A percentile compares a stretch with the other conserved stretches of the same genome.
These are phyloP conservation scores for Lasioglossum villosulum DNA, from an alignment of 2,888 invertebrate species.

Conservation along the genomic window DNA sequence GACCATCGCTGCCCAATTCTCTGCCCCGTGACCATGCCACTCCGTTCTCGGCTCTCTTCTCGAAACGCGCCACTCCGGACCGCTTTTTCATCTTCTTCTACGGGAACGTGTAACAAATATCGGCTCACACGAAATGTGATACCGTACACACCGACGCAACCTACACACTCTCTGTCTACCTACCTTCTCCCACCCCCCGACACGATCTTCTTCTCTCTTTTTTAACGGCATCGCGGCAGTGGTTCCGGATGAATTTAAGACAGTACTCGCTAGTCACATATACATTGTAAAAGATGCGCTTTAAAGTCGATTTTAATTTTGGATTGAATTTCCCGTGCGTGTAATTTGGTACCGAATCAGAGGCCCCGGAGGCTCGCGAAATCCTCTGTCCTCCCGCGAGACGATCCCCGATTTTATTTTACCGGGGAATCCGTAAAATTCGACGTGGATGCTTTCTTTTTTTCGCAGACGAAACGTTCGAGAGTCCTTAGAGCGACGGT, in stretches of 20 bases:
- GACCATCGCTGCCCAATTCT: not conserved
- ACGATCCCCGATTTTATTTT: constrained; percentile 10
- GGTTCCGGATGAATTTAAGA: constrained; percentile 55
- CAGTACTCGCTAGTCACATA: constrained; percentile 48
- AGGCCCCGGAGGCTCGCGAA: not conserved
- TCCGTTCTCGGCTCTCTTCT: constrained; percentile 54
- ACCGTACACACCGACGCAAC: constrained; percentile 63
- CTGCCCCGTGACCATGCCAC: constrained; percentile 58
- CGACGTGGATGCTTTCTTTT: not conserved
- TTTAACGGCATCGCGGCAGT: constrained; percentile 28
- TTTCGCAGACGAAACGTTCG: not conserved
- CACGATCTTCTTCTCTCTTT: constrained; percentile 4
- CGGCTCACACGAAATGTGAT: constrained; percentile 73
- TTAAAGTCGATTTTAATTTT: constrained; percentile 55
- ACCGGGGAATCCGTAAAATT: not conserved
- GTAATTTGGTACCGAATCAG: constrained; percentile 39
- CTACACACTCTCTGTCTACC: constrained; percentile 45
- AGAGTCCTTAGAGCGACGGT: not conserved
- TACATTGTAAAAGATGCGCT: constrained; percentile 57
- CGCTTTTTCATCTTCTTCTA: constrained; percentile 71
- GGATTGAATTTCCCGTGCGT: constrained; percentile 56
- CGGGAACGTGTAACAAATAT: constrained; percentile 72
- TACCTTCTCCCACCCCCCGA: not conserved
- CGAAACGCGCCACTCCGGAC: constrained; percentile 47
- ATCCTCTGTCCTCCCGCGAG: not conserved